Evolutionary conservation across 2,797 vertebrate genomes (phyloP).

Genomic region (Esox lucius): DNA sequence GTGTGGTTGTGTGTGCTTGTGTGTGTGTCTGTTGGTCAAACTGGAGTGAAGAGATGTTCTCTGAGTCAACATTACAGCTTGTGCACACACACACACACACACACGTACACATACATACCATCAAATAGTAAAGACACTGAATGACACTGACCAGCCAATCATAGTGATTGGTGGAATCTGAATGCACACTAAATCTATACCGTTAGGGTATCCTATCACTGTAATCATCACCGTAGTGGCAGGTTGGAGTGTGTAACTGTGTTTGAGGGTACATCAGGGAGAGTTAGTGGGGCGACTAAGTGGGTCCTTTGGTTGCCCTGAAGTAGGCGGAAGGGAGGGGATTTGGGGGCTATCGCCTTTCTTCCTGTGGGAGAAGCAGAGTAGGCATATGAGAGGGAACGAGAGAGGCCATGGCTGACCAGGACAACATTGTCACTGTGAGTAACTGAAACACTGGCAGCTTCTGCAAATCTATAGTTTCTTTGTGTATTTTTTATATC

Average conservation of each 20-base stretch:
- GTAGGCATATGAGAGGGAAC: constrained; percentile 4
- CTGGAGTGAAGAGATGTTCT: neutral
- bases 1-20: neutral
- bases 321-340: constrained; percentile 22
- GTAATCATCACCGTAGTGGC: neutral
- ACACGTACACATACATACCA: neutral
- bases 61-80: constrained; percentile 1
- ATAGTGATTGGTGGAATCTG: neutral
- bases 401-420: constrained; percentile 30
- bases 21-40: neutral
- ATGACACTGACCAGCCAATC: neutral
- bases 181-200: neutral
- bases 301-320: constrained; percentile 27
- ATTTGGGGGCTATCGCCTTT: constrained; percentile 25
- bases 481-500: neutral
- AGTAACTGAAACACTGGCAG: constrained; percentile 16
- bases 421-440: constrained; percentile 26
- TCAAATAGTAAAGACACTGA: neutral
- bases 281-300: constrained; percentile 1
- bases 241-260: constrained; percentile 12
- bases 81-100: neutral
- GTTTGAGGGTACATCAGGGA: neutral
- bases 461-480: neutral
- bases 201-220: neutral
- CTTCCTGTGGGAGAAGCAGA: constrained; percentile 28